Percentiles rank a stretch among this genome's conserved stretches.
Evolutionary conservation across 2,797 vertebrate species (phyloP).

Genomic region (Gephyroberyx darwinii): DNA sequence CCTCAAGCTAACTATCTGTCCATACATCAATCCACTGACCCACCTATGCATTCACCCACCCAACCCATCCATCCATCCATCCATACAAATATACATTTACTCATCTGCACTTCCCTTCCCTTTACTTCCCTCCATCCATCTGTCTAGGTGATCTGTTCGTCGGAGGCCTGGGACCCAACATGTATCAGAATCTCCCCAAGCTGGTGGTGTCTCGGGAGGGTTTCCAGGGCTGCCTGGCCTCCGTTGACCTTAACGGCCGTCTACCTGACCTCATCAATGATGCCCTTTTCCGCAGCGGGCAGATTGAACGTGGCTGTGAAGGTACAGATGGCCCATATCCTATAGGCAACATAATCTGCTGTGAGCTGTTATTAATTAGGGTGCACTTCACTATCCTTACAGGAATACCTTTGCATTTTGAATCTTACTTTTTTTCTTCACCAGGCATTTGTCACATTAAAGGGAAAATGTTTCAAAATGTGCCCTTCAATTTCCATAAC

Average conservation of each 20-base stretch:
- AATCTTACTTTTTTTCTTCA: slow-evolving; percentile 39
- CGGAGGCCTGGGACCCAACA: slow-evolving; percentile 92
- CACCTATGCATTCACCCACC: too few relatives aligned
- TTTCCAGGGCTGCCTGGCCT: slow-evolving; percentile 96
- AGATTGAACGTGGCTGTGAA: slow-evolving; percentile 97
- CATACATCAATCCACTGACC: too few relatives aligned
- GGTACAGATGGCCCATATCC: slow-evolving; percentile 79
- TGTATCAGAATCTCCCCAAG: slow-evolving; percentile 95
- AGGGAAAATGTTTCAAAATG: slow-evolving; percentile 20
- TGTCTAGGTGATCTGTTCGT: slow-evolving; percentile 92
- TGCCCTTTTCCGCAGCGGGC: slow-evolving; percentile 93
- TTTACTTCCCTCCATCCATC: background rate
- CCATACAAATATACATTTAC: background rate
- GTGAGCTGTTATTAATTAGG: slow-evolving; percentile 62
- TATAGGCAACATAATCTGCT: slow-evolving; percentile 33
- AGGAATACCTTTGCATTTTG: slow-evolving; percentile 36
- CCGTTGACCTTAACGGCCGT: slow-evolving; percentile 95
- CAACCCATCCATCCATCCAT: too few relatives aligned
- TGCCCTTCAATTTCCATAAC: slow-evolving; percentile 25
- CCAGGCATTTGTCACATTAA: slow-evolving; percentile 39
- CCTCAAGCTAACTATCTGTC: too few relatives aligned
- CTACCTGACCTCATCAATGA: slow-evolving; percentile 96
- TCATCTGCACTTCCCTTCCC: background rate
- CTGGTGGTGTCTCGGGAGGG: slow-evolving; percentile 96
- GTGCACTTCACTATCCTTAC: slow-evolving; percentile 29